These are phyloP conservation scores for Falco biarmicus DNA, from an alignment of 2,797 vertebrate genomes.

Conservation along the genomic window DNA sequence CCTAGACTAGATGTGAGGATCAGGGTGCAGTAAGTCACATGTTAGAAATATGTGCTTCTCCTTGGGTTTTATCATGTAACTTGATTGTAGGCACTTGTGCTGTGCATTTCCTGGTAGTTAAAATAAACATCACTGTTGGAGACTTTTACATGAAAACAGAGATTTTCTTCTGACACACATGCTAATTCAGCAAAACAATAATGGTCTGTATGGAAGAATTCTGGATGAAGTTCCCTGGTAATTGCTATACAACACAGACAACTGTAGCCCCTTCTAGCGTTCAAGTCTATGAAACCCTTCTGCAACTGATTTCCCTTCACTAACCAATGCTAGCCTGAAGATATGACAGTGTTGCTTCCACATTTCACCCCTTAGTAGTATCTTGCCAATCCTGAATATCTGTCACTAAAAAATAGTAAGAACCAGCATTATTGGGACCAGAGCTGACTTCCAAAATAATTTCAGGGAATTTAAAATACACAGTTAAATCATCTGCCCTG, in stretches of 20 bases:
- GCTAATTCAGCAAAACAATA: neutral
- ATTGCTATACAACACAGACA: neutral
- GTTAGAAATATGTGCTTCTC: neutral
- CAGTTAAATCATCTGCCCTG: neutral
- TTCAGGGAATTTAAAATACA: neutral
- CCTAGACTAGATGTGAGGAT: neutral
- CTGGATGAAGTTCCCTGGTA: neutral
- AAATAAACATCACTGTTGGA: neutral
- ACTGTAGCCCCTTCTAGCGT: neutral
- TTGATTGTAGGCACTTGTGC: neutral
- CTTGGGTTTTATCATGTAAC: neutral
- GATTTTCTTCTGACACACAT: neutral
- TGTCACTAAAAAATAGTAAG: neutral
- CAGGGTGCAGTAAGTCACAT: neutral
- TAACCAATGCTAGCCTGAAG: neutral
- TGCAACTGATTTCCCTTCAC: neutral
- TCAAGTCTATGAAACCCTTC: neutral
- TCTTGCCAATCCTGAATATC: neutral
- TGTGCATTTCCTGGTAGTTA: neutral
- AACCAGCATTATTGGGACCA: neutral
- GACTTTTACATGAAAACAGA: neutral
- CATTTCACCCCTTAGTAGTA: neutral
- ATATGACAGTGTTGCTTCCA: neutral
- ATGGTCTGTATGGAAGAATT: neutral
- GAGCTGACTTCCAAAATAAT: neutral